phyloP scores from a whole-genome alignment of 2,113 vertebrate genomes.

The Colistium nudipinnis region DNA sequence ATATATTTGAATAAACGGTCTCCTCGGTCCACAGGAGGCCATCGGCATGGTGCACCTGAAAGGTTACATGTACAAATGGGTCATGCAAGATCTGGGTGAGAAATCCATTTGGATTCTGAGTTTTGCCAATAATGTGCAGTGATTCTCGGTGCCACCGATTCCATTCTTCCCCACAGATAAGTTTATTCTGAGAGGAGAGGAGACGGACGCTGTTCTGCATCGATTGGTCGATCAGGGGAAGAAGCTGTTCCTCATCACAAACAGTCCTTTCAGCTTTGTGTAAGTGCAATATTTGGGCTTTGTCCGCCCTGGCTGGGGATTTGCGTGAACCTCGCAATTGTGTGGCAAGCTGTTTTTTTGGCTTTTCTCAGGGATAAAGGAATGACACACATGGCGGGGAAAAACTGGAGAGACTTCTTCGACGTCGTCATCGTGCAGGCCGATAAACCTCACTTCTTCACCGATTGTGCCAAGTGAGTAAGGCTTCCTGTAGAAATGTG shows the following conservation, averaged over 20 bases:
- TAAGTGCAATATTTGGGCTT: constrained; percentile 64
- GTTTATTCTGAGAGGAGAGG: constrained; percentile 84
- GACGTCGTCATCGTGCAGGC: constrained; percentile 88
- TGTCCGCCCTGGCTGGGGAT: too few species aligned
- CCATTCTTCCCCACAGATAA: constrained; percentile 74
- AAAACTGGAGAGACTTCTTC: constrained; percentile 88
- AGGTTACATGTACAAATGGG: constrained; percentile 90
- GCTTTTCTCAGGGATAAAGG: constrained; percentile 82
- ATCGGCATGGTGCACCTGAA: constrained; percentile 88
- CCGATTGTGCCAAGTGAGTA: constrained; percentile 87
- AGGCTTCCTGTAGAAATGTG: neutral
- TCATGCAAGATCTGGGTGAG: constrained; percentile 87
- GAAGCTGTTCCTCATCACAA: constrained; percentile 90
- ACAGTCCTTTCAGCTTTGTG: constrained; percentile 91
- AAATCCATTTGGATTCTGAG: neutral
- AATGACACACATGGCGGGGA: constrained; percentile 88
- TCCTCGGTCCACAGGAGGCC: constrained; percentile 76
- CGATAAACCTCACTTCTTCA: constrained; percentile 89
- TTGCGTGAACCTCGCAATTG: neutral
- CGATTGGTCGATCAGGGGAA: constrained; percentile 80
- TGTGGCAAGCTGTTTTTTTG: neutral
- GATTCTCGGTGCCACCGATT: neutral
- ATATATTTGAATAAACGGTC: neutral
- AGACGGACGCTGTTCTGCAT: constrained; percentile 86
- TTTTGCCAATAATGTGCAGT: neutral